These are phyloP conservation scores for Bergia sp. DNA, from an alignment of 92 coral and sea anemone genomes.

Conservation along the genomic window DNA sequence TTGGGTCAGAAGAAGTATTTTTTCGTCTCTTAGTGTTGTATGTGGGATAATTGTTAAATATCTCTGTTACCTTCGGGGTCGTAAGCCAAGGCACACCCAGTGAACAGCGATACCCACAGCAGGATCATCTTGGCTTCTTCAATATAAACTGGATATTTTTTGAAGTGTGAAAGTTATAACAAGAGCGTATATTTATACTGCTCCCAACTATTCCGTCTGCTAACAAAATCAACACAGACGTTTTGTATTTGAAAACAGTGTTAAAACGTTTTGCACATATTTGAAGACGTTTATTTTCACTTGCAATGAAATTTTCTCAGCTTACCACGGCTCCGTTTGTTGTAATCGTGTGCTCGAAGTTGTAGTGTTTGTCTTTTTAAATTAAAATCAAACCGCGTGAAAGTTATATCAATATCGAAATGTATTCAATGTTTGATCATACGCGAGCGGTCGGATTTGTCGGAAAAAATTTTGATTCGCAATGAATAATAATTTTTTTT, in stretches of 20 bases:
- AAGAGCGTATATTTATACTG: neutral
- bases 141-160: neutral
- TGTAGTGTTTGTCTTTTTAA: neutral
- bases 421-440: neutral
- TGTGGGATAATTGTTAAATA: too few species aligned
- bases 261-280: neutral
- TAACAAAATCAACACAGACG: neutral
- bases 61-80: neutral
- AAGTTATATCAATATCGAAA: neutral
- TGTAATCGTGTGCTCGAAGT: neutral
- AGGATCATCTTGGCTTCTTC: neutral
- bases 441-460: neutral
- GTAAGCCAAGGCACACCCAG: neutral
- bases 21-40: too few species aligned
- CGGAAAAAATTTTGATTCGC: too few species aligned
- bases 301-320: neutral
- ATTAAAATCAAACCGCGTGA: neutral
- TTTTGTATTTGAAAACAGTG: neutral
- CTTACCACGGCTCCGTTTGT: neutral
- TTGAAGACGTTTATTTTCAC: neutral
- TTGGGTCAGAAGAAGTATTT: too few species aligned
- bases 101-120: neutral
- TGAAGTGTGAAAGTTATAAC: neutral
- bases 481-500: too few species aligned
- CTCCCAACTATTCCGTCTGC: neutral